Evolutionary conservation across 2,113 vertebrate genomes (phyloP).

Genomic region (Crypturellus undulatus): DNA sequence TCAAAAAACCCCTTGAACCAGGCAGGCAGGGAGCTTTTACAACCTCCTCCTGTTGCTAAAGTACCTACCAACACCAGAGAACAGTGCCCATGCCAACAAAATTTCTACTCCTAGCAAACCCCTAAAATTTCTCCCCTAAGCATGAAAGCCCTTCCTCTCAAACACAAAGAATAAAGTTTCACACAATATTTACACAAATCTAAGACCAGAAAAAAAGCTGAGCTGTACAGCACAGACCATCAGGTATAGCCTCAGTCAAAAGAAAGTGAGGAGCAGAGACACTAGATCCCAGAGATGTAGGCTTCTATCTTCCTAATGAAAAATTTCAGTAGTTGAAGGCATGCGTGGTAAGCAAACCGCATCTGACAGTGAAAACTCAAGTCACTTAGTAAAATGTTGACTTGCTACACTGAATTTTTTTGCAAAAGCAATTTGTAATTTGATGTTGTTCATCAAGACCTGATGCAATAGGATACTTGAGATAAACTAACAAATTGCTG

Average conservation of each 20-base stretch:
- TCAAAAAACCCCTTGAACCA: neutral
- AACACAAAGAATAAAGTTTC: neutral
- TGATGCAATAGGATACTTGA: neutral
- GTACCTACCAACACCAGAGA: neutral
- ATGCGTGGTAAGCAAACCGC: neutral
- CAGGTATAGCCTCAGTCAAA: neutral
- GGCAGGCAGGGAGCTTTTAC: neutral
- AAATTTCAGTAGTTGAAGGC: neutral
- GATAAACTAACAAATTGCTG: neutral
- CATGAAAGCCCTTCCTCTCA: neutral
- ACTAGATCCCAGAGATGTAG: neutral
- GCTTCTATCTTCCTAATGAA: neutral
- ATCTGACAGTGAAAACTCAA: neutral
- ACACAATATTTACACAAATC: neutral
- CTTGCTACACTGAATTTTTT: neutral
- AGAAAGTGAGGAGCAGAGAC: neutral
- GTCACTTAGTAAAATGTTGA: neutral
- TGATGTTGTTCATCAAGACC: neutral
- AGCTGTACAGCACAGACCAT: neutral
- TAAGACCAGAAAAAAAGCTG: neutral
- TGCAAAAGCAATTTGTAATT: neutral
- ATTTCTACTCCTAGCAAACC: too few relatives aligned
- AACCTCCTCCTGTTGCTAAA: neutral
- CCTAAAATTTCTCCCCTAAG: neutral
- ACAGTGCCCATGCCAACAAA: neutral